A percentile compares a stretch with the other conserved stretches of the same genome.
phyloP scores from a whole-genome alignment of 2,113 vertebrate species.

The Manacus vitellinus region DNA sequence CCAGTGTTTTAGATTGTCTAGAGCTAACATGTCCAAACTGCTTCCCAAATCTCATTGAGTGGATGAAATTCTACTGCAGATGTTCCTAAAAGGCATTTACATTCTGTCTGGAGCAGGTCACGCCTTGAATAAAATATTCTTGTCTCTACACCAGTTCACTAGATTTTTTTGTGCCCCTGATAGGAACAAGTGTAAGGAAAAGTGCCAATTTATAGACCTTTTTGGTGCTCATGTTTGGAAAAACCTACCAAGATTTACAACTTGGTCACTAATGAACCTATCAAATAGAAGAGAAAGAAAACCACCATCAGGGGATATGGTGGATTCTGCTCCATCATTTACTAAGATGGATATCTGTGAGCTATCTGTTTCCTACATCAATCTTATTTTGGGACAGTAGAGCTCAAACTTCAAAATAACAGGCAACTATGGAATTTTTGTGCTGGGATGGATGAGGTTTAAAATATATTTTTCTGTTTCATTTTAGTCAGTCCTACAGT shows the following conservation, averaged over 20 bases:
- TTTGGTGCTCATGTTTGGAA: not conserved
- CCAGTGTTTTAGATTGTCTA: not conserved
- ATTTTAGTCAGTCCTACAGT: not conserved
- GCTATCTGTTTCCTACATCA: not conserved
- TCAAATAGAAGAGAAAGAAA: not conserved
- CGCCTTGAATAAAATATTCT: not conserved
- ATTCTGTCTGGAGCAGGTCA: not conserved
- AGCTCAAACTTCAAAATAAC: not conserved
- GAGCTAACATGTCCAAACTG: not conserved
- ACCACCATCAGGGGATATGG: too few relatives aligned
- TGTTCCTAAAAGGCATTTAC: not conserved
- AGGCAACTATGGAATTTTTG: not conserved
- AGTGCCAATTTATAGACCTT: not conserved
- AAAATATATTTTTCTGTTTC: not conserved
- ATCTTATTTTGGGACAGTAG: not conserved
- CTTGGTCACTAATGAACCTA: not conserved
- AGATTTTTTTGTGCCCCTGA: not conserved
- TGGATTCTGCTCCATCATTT: not conserved
- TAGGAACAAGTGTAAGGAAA: not conserved
- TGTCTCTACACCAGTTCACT: accelerated
- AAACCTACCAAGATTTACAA: not conserved
- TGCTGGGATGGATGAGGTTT: not conserved
- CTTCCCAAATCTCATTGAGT: not conserved
- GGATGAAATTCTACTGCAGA: not conserved
- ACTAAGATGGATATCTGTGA: not conserved